Conservation (phyloP, 2,797 vertebrate species). For the Pterois miles region DNA sequence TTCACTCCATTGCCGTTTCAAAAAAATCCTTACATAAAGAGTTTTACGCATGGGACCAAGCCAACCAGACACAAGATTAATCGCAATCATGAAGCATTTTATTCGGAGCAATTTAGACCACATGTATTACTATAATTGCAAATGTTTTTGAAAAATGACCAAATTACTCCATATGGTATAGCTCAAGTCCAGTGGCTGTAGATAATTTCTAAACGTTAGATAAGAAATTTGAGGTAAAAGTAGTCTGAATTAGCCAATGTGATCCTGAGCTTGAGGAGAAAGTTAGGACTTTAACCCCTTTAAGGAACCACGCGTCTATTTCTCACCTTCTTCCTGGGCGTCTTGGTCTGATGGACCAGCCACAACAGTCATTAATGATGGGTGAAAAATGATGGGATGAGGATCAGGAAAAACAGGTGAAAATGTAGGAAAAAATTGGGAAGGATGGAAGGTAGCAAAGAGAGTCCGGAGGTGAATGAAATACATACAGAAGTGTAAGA, state of each 20-base stretch:
- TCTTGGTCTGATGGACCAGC: conserved; percentile 69
- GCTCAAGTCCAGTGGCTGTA: neutral
- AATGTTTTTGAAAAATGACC: neutral
- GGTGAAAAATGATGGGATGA: too few species aligned
- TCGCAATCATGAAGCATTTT: too few species aligned
- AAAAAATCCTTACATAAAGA: too few species aligned
- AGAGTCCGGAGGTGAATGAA: neutral
- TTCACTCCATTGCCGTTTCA: too few species aligned
- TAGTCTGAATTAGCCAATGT: neutral
- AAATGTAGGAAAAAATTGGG: neutral
- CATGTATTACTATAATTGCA: too few species aligned
- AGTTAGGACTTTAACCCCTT: neutral
- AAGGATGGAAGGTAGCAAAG: neutral
- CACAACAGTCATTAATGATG: too few species aligned
- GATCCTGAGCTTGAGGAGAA: too few species aligned
- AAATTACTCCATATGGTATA: neutral
- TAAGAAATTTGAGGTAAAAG: neutral
- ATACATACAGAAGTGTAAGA: neutral
- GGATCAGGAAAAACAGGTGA: neutral
- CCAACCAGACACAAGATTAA: too few species aligned
- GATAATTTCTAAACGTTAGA: conserved; percentile 5
- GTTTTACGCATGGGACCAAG: too few species aligned
- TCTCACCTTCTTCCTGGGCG: conserved; percentile 77
- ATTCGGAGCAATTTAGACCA: too few species aligned
- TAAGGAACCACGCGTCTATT: neutral